These are phyloP conservation scores for Elmis aenea DNA, from an alignment of 2,888 invertebrate genomes.

Conservation along the genomic window DNA sequence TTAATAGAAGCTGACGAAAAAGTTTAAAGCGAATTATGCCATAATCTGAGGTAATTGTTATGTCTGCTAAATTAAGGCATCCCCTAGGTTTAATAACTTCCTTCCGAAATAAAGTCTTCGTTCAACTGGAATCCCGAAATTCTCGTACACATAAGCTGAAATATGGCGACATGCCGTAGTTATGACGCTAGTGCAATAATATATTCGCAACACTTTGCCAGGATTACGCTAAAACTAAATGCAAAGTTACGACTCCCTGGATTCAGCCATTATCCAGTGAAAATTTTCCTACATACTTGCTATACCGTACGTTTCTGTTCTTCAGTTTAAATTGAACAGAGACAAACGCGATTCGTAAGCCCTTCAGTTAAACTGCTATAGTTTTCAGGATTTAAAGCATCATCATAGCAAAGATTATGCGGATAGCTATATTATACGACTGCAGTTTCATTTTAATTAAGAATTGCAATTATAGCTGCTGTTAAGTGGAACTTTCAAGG, in stretches of 20 bases:
- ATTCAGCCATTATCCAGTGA: too few relatives aligned
- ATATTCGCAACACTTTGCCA: slow-evolving; percentile 30
- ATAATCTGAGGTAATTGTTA: slow-evolving; percentile 7
- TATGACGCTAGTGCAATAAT: slow-evolving; percentile 26
- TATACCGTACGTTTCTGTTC: too few relatives aligned
- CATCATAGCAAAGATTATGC: slow-evolving; percentile 31
- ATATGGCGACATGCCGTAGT: slow-evolving; percentile 30
- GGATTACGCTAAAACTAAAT: slow-evolving; percentile 32
- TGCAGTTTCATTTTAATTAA: slow-evolving; percentile 34
- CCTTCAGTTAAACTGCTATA: slow-evolving; percentile 2
- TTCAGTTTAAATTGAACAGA: too few relatives aligned
- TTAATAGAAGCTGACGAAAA: too few relatives aligned
- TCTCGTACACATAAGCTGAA: slow-evolving; percentile 24
- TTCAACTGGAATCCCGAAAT: slow-evolving; percentile 6
- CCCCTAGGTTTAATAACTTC: slow-evolving; percentile 8
- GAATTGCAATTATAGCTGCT: slow-evolving; percentile 29
- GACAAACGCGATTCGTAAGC: too few relatives aligned
- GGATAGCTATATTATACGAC: slow-evolving; percentile 26
- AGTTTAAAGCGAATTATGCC: too few relatives aligned
- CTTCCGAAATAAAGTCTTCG: slow-evolving; percentile 9
- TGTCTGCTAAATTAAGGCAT: slow-evolving; percentile 11
- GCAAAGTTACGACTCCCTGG: slow-evolving; percentile 28
- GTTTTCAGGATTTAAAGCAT: slow-evolving; percentile 27
- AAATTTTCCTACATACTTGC: too few relatives aligned
- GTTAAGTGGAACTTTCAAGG: slow-evolving; percentile 24